phyloP scores from a whole-genome alignment of 2,888 invertebrate species.

The Agriopis marginaria region DNA sequence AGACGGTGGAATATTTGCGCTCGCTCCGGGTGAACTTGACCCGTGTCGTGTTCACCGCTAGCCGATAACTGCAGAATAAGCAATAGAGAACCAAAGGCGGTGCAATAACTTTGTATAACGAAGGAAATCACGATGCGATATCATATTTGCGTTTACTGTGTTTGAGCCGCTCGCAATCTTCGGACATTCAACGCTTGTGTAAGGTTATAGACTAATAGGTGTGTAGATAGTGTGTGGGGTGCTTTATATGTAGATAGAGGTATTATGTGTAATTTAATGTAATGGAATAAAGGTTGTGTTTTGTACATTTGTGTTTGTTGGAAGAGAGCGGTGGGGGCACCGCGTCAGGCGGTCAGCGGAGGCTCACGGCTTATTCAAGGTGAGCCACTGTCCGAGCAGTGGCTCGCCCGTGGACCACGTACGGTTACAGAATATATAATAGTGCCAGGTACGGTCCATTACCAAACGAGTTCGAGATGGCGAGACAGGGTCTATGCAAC shows the following conservation, averaged over 20 bases:
- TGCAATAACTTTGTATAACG: conserved; percentile 13
- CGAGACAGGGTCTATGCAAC: not conserved
- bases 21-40: not conserved
- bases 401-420: not conserved
- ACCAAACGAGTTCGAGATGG: conserved; percentile 4
- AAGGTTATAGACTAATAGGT: not conserved
- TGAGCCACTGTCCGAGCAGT: not conserved
- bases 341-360: not conserved
- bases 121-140: conserved; percentile 5
- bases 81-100: conserved; percentile 4
- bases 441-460: not conserved
- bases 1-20: not conserved
- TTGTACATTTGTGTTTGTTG: conserved; percentile 16
- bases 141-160: not conserved
- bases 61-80: conserved; percentile 4
- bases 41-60: not conserved
- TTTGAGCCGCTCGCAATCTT: conserved; percentile 9
- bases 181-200: not conserved
- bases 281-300: conserved; percentile 53
- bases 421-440: conserved; percentile 12
- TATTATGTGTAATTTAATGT: conserved; percentile 6
- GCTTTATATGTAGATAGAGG: conserved; percentile 1
- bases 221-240: conserved; percentile 1
- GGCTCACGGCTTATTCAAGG: conserved; percentile 1
- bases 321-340: not conserved